Conservation (phyloP, 1,140 invertebrate species). For the Hirudo medicinalis region DNA sequence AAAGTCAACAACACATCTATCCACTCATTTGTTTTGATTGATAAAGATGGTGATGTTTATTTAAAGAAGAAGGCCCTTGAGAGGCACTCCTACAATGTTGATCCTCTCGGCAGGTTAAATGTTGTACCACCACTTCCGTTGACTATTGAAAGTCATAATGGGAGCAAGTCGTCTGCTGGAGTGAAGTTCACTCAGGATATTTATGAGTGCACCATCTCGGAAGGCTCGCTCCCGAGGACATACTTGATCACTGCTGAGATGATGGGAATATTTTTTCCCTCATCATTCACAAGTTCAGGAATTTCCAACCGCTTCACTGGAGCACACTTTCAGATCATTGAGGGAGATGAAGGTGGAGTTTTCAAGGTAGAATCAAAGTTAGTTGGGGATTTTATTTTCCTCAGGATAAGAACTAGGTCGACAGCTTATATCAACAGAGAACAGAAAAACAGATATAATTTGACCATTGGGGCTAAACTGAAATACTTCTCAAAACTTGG, state of each 20-base stretch:
- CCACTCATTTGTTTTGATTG: too few species aligned
- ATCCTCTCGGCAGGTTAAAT: too few species aligned
- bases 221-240: slow-evolving; percentile 76
- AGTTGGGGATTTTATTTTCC: slow-evolving; percentile 84
- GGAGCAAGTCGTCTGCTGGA: slow-evolving; percentile 22
- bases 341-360: slow-evolving; percentile 70
- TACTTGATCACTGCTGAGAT: slow-evolving; percentile 53
- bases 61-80: too few species aligned
- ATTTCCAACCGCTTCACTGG: slow-evolving; percentile 25
- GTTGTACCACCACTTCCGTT: too few species aligned
- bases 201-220: slow-evolving; percentile 81
- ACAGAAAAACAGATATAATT: slow-evolving; percentile 63
- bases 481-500: slow-evolving; percentile 29
- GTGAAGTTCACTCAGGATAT: slow-evolving; percentile 52
- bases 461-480: slow-evolving; percentile 64
- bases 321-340: slow-evolving; percentile 65
- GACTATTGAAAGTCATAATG: neutral
- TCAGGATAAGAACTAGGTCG: slow-evolving; percentile 69
- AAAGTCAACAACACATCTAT: too few species aligned
- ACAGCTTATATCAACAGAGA: slow-evolving; percentile 77
- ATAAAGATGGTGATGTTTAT: too few species aligned
- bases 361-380: slow-evolving; percentile 76
- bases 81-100: too few species aligned
- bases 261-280: slow-evolving; percentile 51
- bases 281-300: slow-evolving; percentile 26